Base-by-base conservation (phyloP, 1,140 invertebrate genomes). In the Hypothenemus hampei region DNA sequence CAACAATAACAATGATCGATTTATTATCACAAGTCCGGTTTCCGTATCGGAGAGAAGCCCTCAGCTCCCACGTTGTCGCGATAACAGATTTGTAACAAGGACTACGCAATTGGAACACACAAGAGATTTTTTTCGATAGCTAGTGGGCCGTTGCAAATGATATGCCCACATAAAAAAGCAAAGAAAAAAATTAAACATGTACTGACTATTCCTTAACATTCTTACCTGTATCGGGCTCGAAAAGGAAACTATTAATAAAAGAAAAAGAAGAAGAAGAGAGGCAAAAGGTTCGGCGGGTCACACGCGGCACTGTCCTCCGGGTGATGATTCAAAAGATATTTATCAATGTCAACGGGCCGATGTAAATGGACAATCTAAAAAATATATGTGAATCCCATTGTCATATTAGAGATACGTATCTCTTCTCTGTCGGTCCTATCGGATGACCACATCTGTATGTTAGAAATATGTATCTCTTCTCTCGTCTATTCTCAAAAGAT, bases 241-340 rank as follows among this genome's bases (percentile, higher is more conserved):
- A 45, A 45, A 45, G 20, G 43, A 45, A n/a, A 45, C 43, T 45
- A 45, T 45, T 45, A 45, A 45, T 45, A 23, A 41, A 22, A 45
- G n/a, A n/a, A n/a, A n/a, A n/a, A n/a, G n/a, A n/a, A n/a, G n/a
- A n/a, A n/a, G n/a, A n/a, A n/a, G n/a, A 45, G 43, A 45, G 18
- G 23, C 24, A 45, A 45, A 45, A 45, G 43, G 22, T 45, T 45
- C 43, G 19, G 22, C n/a, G n/a, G n/a, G n/a, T n/a, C n/a, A n/a
- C n/a, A n/a, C n/a, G 24, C 31, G 16, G 22, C 43, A 45, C 43
- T 8, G 8, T 13, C 13, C 6, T 45, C 40, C 18, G 19, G 43
- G 43, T 31, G 43, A 45, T 45, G 43, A 45, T 24, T 45, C 43
- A 45, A 45, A 45, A 26, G 43, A 29, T 45, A 45, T 45, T 45